These are phyloP conservation scores for Aphelocoma californica DNA, from an alignment of 2,797 vertebrate genomes.

Conservation along the genomic window DNA sequence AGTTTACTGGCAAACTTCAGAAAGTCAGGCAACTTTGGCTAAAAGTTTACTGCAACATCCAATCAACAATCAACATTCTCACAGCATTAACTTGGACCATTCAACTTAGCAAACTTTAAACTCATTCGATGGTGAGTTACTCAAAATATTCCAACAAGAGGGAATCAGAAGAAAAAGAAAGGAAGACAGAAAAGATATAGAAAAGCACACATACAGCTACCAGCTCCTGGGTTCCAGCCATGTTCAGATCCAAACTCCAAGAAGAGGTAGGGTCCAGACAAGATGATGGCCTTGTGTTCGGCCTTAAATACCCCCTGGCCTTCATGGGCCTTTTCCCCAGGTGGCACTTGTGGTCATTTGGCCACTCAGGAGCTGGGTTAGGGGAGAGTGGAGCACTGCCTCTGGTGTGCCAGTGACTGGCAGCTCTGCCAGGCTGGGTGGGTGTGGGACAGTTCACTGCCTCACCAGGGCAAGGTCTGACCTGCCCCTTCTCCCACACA, in stretches of 20 bases:
- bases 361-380: background rate
- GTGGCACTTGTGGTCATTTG: background rate
- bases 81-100: background rate
- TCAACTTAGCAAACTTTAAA: background rate
- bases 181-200: background rate
- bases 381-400: background rate
- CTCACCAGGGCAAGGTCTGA: background rate
- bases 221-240: background rate
- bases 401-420: background rate
- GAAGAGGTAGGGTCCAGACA: background rate
- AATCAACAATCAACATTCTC: background rate
- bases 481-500: background rate
- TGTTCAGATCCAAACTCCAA: background rate
- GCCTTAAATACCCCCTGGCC: background rate
- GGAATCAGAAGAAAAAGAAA: background rate
- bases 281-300: rapidly evolving
- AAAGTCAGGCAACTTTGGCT: background rate
- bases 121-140: rapidly evolving
- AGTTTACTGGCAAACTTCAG: background rate
- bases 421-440: background rate
- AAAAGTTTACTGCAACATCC: background rate
- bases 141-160: background rate
- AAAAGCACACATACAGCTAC: background rate
- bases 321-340: no score
- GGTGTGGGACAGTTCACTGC: background rate